Percentiles rank a stretch among this genome's conserved stretches.
Conservation (phyloP, 2,113 vertebrate genomes). For the Nycticryphes semicollaris region DNA sequence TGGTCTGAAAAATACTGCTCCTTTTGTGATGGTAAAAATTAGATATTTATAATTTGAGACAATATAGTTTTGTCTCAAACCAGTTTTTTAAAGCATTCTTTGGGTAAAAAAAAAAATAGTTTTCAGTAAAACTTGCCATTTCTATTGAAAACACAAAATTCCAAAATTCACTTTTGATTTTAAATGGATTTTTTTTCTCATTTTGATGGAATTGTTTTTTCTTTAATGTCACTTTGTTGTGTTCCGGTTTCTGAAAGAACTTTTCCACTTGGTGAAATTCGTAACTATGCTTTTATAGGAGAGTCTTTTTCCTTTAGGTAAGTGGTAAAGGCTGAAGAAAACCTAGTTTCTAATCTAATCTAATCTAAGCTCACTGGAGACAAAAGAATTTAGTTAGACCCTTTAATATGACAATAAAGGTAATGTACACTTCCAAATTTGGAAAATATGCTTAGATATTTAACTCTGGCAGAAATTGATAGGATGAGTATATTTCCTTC, state of each 20-base stretch:
- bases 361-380: neutral
- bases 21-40: neutral
- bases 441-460: neutral
- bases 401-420: neutral
- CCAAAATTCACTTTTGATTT: neutral
- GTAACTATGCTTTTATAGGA: neutral
- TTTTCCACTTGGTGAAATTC: neutral
- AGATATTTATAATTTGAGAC: neutral
- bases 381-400: neutral
- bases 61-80: neutral
- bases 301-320: neutral
- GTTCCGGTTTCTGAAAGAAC: neutral
- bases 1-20: neutral
- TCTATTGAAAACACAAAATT: neutral
- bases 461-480: neutral
- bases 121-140: neutral
- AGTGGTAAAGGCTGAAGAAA: neutral
- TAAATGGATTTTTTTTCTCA: neutral
- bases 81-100: neutral
- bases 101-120: accelerated
- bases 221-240: neutral
- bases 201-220: neutral
- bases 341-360: neutral
- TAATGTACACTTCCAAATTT: neutral
- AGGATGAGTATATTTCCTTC: neutral